Base-by-base conservation (phyloP, 2,888 invertebrate genomes). In the Agrochola lota region DNA sequence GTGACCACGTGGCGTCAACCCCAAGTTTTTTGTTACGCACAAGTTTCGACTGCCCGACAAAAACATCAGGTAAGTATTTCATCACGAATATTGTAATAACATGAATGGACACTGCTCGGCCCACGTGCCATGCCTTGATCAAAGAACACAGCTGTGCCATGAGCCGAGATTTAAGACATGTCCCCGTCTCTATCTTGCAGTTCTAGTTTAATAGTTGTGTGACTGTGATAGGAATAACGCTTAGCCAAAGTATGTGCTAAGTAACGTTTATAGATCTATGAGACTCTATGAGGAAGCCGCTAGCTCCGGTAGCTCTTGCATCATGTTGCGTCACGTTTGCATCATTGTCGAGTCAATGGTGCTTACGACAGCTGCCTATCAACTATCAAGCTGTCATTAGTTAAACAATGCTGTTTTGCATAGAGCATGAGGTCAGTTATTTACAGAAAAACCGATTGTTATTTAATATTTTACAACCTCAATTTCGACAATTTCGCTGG, bases 261-360 rank as follows among this genome's bases (percentile, higher is more conserved):
- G n/a, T n/a, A 7, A 55, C 35, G 11, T 57, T 57, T 35, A 55
- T 57, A 57, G 11, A 40, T 69, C 9, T 23, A 20, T 52, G 52
- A 8, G 20, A 23, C 23, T 52, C 0, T 7, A 35, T 17, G 46
- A 68, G 73, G 81, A 59, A 60, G 26, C 23, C 57, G 5, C 62
- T 43, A 43, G n/a, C 35, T 17, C 7, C n/a, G 40, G 26, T 55
- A 1, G 46, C 17, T 69, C 40, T 78, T 80, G 70, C 78, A 67
- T 62, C 78, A 62, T 43, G n/a, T 84, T 84, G 70, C 84, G 71
- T 86, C 84, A 86, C 26, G 17, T 35, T 84, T 84, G 84, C 84
- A 82, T 84, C 83, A 86, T 74, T 40, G 66, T 20, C 9, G n/a
- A 71, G 63, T 35, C 77, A 68, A 55, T 59, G 23, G 83, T 62